phyloP scores from a whole-genome alignment of 2,888 invertebrate genomes.

The Oxytorus armatus region DNA sequence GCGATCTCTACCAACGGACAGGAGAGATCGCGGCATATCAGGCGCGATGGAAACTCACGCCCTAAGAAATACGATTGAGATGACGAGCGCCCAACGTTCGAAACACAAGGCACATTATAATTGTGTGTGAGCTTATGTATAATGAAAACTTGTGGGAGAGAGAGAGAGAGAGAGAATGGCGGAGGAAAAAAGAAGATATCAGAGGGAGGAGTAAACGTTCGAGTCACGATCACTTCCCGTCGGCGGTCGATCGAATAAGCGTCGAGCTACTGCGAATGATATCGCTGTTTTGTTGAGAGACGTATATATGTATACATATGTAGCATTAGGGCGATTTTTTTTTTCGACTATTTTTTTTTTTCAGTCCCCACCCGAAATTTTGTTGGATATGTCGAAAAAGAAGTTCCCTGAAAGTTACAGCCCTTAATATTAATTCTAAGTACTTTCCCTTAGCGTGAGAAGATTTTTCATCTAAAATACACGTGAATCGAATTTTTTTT shows the following conservation, averaged over 20 bases:
- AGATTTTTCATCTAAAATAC: too few relatives aligned
- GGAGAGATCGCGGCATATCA: constrained; percentile 35
- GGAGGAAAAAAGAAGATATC: constrained; percentile 13
- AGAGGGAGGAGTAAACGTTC: constrained; percentile 66
- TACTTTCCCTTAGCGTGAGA: too few relatives aligned
- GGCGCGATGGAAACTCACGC: constrained; percentile 65
- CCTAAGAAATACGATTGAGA: constrained; percentile 59
- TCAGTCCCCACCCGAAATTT: too few relatives aligned
- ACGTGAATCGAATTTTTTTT: too few relatives aligned
- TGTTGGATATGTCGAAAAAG: too few relatives aligned
- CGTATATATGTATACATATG: not conserved
- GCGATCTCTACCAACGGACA: constrained; percentile 57
- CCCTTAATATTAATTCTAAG: too few relatives aligned
- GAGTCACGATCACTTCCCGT: constrained; percentile 80
- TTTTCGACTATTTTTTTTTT: too few relatives aligned
- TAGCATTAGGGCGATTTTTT: not conserved
- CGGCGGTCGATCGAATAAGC: constrained; percentile 77
- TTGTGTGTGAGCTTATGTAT: constrained; percentile 20
- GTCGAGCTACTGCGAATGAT: constrained; percentile 77
- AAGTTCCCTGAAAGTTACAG: too few relatives aligned
- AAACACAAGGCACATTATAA: constrained; percentile 53
- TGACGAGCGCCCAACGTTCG: constrained; percentile 57
- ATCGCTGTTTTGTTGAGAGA: constrained; percentile 63
- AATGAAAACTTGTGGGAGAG: not conserved
- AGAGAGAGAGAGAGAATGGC: constrained; percentile 24